Evolutionary conservation across 2,113 vertebrate species (phyloP).

Genomic region (Elachura formosa): DNA sequence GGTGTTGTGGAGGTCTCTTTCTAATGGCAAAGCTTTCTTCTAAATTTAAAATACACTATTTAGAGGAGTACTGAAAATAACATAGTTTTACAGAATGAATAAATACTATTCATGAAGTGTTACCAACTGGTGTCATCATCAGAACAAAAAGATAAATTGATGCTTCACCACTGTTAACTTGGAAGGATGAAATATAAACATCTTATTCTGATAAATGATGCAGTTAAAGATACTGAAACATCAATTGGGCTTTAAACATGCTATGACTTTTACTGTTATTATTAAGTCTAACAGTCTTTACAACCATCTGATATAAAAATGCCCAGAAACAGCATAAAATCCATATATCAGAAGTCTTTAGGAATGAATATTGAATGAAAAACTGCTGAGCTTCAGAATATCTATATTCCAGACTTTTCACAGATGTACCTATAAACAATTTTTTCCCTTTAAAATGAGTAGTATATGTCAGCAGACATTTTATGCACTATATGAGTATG

Average conservation of each 20-base stretch:
- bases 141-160: slow-evolving; percentile 47
- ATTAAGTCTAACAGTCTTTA: slow-evolving; percentile 54
- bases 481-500: not conserved
- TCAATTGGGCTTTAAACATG: slow-evolving; percentile 18
- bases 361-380: slow-evolving; percentile 48
- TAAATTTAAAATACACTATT: not conserved
- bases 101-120: slow-evolving; percentile 30
- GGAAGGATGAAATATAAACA: slow-evolving; percentile 49
- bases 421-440: slow-evolving; percentile 8
- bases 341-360: slow-evolving; percentile 14
- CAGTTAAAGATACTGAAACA: slow-evolving; percentile 23
- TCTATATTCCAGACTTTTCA: not conserved
- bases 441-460: not conserved
- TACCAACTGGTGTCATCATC: not conserved
- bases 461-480: not conserved
- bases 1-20: not conserved
- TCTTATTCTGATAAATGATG: slow-evolving; percentile 37
- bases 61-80: not conserved
- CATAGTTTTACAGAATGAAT: not conserved
- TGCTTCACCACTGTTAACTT: slow-evolving; percentile 2
- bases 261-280: slow-evolving; percentile 46
- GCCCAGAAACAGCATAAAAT: slow-evolving; percentile 13
- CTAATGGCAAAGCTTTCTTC: not conserved
- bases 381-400: slow-evolving; percentile 35
- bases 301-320: slow-evolving; percentile 29